Evolutionary conservation across 1,140 invertebrate species (phyloP).

Genomic region (Macrostomum lignano): DNA sequence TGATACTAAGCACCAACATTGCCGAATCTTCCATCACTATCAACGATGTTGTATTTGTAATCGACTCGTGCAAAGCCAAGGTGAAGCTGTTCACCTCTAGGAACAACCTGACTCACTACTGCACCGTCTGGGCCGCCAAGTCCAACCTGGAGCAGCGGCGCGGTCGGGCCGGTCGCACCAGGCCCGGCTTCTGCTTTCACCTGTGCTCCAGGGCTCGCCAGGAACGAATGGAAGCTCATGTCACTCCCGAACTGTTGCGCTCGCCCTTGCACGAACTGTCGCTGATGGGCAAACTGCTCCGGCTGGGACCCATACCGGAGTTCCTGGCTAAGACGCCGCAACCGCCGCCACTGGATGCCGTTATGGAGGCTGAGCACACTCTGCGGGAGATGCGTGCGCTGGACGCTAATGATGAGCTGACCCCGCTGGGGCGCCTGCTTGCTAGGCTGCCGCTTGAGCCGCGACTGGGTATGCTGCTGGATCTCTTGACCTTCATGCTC

Average conservation of each 20-base stretch:
- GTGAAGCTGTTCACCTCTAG: slow-evolving; percentile 27
- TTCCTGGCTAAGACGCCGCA: slow-evolving; percentile 31
- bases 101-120: slow-evolving; percentile 30
- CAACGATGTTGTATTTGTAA: slow-evolving; percentile 27
- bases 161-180: slow-evolving; percentile 39
- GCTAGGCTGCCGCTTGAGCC: slow-evolving; percentile 31
- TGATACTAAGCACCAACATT: slow-evolving; percentile 31
- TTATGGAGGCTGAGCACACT: slow-evolving; percentile 30
- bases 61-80: slow-evolving; percentile 26
- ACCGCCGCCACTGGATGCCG: slow-evolving; percentile 29
- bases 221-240: background rate
- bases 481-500: too few relatives aligned
- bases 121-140: slow-evolving; percentile 32
- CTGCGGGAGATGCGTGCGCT: slow-evolving; percentile 30
- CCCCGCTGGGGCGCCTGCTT: slow-evolving; percentile 27
- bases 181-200: slow-evolving; percentile 47
- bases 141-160: slow-evolving; percentile 37
- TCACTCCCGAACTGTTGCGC: slow-evolving; percentile 58
- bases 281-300: slow-evolving; percentile 29
- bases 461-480: slow-evolving; percentile 27
- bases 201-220: slow-evolving; percentile 30
- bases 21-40: slow-evolving; percentile 31
- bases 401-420: slow-evolving; percentile 29
- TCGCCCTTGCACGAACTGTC: slow-evolving; percentile 57
- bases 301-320: slow-evolving; percentile 23